Conservation (phyloP, 2,113 vertebrate genomes). For the Capreolus pygargus region DNA sequence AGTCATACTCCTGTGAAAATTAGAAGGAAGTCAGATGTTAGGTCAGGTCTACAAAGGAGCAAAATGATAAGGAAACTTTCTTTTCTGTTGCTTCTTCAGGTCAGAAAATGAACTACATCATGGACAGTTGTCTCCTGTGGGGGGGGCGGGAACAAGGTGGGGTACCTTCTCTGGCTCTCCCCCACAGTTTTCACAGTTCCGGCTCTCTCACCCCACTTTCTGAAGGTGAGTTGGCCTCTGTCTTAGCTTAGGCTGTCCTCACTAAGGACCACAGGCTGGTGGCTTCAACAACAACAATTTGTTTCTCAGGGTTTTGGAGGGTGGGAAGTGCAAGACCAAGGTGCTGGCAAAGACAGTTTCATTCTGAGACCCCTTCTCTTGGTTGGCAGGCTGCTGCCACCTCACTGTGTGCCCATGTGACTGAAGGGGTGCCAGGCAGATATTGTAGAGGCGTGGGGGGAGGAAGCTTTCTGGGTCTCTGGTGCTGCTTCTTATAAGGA, state of each 20-base stretch:
- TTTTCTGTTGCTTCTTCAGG: background rate
- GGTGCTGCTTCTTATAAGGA: background rate
- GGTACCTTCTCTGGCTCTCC: background rate
- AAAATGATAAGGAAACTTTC: background rate
- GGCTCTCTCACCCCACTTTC: background rate
- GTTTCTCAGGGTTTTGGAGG: background rate
- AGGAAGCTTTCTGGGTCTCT: background rate
- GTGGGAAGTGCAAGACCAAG: background rate
- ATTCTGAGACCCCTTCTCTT: background rate
- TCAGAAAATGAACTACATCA: background rate
- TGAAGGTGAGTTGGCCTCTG: background rate
- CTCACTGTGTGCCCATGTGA: background rate
- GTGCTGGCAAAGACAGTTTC: no score
- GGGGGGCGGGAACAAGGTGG: fast-evolving
- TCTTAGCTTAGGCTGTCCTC: no score
- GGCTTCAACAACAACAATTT: background rate
- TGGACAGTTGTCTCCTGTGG: background rate
- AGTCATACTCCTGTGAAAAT: background rate
- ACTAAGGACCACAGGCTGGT: background rate
- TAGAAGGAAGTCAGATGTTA: background rate
- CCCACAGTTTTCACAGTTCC: background rate
- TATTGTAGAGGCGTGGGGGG: background rate
- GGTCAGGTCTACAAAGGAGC: background rate
- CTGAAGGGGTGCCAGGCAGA: background rate
- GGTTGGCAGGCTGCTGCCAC: background rate